Evolutionary conservation across 1,140 invertebrate species (phyloP).

Genomic region (Cotesia typhae): DNA sequence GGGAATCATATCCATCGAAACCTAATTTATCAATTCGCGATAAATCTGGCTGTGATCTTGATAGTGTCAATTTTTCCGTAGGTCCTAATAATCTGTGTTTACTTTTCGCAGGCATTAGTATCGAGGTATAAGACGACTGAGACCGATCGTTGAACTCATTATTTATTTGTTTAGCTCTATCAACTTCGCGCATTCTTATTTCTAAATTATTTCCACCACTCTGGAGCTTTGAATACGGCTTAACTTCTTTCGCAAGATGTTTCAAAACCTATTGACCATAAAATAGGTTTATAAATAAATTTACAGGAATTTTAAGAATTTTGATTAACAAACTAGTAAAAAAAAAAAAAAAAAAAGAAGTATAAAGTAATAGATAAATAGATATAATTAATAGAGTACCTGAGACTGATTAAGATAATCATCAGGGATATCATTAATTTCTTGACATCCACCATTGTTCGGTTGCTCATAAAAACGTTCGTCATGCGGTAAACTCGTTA

Average conservation of each 20-base stretch:
- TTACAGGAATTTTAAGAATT: neutral
- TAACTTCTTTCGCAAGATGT: constrained; percentile 84
- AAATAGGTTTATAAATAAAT: constrained; percentile 30
- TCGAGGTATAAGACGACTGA: constrained; percentile 62
- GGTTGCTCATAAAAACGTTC: constrained; percentile 62
- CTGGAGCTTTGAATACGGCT: constrained; percentile 61
- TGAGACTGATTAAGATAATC: constrained; percentile 84
- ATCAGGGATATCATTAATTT: constrained; percentile 85
- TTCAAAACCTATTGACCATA: constrained; percentile 74
- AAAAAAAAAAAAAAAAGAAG: constrained; percentile 32
- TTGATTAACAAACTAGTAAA: neutral
- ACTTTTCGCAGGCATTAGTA: constrained; percentile 60
- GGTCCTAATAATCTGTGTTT: constrained; percentile 63
- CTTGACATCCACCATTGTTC: constrained; percentile 68
- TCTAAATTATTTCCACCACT: constrained; percentile 54
- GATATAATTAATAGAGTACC: constrained; percentile 49
- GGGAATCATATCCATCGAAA: constrained; percentile 58
- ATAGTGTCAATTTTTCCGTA: constrained; percentile 73
- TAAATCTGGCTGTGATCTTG: constrained; percentile 82
- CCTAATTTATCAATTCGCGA: constrained; percentile 63
- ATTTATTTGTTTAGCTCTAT: constrained; percentile 56
- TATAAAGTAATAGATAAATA: constrained; percentile 8
- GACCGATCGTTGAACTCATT: constrained; percentile 65
- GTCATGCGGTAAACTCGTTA: constrained; percentile 59
- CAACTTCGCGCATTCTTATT: constrained; percentile 54